These are phyloP conservation scores for Corynorhinus townsendii DNA, from an alignment of 2,113 vertebrate species.

Conservation along the genomic window DNA sequence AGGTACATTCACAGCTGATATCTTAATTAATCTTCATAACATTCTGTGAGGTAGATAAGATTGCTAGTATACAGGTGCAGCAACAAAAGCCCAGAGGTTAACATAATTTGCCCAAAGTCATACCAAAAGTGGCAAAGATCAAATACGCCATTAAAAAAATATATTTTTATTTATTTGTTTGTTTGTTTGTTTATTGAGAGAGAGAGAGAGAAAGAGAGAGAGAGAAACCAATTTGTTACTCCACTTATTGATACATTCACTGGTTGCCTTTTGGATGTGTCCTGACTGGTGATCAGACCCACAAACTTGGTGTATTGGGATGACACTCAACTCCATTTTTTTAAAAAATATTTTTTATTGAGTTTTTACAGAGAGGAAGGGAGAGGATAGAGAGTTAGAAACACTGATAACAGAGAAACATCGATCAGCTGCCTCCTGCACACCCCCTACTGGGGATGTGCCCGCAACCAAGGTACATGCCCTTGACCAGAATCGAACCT, in stretches of 20 bases:
- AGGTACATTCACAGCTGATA: not conserved
- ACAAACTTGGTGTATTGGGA: too few species aligned
- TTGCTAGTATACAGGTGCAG: not conserved
- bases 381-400: too few species aligned
- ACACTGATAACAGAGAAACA: too few species aligned
- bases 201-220: too few species aligned
- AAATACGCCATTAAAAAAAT: not conserved
- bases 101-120: not conserved
- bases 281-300: too few species aligned
- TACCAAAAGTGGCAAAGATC: constrained; percentile 18
- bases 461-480: too few species aligned
- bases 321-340: not conserved
- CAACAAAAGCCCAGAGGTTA: not conserved
- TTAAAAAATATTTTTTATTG: too few species aligned
- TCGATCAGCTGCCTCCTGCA: too few species aligned
- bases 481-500: too few species aligned
- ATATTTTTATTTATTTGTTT: not conserved
- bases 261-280: not conserved
- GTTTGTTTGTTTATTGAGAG: not conserved
- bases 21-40: not conserved
- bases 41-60: not conserved
- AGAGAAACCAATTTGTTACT: not conserved
- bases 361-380: too few species aligned
- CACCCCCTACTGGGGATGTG: too few species aligned
- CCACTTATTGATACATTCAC: not conserved